A percentile compares a stretch with the other conserved stretches of the same genome.
These are phyloP conservation scores for Noctua pronuba DNA, from an alignment of 2,888 invertebrate genomes.

Conservation along the genomic window DNA sequence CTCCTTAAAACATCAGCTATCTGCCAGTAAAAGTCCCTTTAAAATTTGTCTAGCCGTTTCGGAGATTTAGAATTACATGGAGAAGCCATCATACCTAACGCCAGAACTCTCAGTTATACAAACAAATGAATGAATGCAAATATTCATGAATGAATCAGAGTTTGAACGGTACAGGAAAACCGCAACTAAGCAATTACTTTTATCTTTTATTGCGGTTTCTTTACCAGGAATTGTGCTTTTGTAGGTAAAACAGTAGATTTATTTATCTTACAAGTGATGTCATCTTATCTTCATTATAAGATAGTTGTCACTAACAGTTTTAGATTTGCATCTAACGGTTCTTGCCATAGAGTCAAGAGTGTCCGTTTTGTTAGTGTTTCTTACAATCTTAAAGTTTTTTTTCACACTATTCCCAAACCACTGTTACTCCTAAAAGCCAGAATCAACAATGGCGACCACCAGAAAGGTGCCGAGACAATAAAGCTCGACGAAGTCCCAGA, in stretches of 20 bases:
- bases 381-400: too few relatives aligned
- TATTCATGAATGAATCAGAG: constrained; percentile 45
- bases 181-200: constrained; percentile 28
- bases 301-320: background rate
- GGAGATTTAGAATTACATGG: too few relatives aligned
- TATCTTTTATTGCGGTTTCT: constrained; percentile 40
- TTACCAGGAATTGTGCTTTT: constrained; percentile 8
- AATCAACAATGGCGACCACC: too few relatives aligned
- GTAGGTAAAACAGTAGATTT: background rate
- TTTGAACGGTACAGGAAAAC: constrained; percentile 42
- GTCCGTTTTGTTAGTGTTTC: background rate
- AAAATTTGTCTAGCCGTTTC: too few relatives aligned
- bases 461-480: too few relatives aligned
- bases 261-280: background rate
- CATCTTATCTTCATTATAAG: background rate
- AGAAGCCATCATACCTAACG: too few relatives aligned
- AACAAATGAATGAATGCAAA: constrained; percentile 19
- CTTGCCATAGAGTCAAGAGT: background rate
- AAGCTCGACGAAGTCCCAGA: too few relatives aligned
- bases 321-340: background rate
- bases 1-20: too few relatives aligned
- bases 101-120: background rate
- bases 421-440: too few relatives aligned
- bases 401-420: too few relatives aligned
- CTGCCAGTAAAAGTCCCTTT: too few relatives aligned